Conservation (phyloP, 1,140 invertebrate species). For the Linepithema humile region DNA sequence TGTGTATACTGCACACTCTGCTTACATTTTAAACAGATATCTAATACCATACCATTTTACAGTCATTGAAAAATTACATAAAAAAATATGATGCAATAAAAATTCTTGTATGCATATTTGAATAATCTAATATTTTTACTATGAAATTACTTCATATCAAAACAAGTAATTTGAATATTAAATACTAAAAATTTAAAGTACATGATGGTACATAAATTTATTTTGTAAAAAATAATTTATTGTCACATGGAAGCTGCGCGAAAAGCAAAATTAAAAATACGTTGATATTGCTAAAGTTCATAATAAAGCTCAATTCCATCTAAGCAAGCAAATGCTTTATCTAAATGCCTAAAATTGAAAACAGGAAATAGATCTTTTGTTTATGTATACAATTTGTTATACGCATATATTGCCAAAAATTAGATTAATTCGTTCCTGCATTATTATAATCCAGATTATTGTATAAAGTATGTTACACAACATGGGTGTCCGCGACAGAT, state of each 20-base stretch:
- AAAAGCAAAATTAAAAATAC: slow-evolving; percentile 16
- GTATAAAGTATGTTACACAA: slow-evolving; percentile 34
- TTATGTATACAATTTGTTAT: slow-evolving; percentile 1
- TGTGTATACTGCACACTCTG: slow-evolving; percentile 2
- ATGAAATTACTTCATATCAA: neutral
- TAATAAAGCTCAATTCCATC: neutral
- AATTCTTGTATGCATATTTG: neutral
- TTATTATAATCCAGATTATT: slow-evolving; percentile 30
- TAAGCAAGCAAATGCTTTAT: slow-evolving; percentile 29
- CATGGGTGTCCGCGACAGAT: slow-evolving; percentile 26
- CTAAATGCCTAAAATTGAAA: slow-evolving; percentile 33
- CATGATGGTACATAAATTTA: neutral
- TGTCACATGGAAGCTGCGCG: slow-evolving; percentile 53
- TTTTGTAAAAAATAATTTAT: slow-evolving; percentile 60
- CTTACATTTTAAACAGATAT: neutral
- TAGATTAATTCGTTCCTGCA: slow-evolving; percentile 23
- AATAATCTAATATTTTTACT: slow-evolving; percentile 8
- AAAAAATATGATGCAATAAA: slow-evolving; percentile 26
- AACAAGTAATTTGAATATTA: neutral
- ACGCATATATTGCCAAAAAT: slow-evolving; percentile 42
- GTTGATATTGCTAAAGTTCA: neutral
- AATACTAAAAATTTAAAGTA: neutral
- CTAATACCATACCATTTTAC: neutral
- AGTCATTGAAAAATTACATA: slow-evolving; percentile 11
- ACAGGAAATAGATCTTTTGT: slow-evolving; percentile 40